Conservation (phyloP, 2,888 invertebrate genomes). For the Ischnura elegans region DNA sequence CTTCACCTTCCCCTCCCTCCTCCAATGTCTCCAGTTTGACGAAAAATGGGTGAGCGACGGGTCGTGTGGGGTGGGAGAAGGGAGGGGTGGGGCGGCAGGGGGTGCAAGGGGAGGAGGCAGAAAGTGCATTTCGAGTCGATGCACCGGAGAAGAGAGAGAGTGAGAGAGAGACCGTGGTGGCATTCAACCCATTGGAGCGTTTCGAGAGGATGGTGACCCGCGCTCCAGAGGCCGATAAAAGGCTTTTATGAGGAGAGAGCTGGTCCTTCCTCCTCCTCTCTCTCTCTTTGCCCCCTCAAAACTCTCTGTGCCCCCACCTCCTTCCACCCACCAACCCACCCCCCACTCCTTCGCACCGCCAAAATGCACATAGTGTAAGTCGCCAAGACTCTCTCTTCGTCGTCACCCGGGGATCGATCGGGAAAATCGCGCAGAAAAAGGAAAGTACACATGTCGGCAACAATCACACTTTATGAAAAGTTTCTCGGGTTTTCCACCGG, state of each 20-base stretch:
- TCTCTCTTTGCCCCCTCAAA: not conserved
- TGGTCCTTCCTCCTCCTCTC: not conserved
- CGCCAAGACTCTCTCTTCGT: too few relatives aligned
- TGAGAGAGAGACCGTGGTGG: not conserved
- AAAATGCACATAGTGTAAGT: too few relatives aligned
- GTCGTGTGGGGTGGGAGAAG: not conserved
- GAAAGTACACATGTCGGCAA: too few relatives aligned
- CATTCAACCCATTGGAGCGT: conserved; percentile 60
- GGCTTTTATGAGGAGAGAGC: conserved; percentile 38
- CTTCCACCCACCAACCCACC: not conserved
- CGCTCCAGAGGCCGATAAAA: conserved; percentile 28
- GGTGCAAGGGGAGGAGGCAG: not conserved
- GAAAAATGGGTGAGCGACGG: not conserved
- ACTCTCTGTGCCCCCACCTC: not conserved
- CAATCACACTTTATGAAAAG: too few relatives aligned
- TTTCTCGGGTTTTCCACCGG: too few relatives aligned
- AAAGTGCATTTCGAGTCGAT: conserved; percentile 55
- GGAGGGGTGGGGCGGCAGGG: not conserved
- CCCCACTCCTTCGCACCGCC: not conserved
- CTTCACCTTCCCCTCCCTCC: not conserved
- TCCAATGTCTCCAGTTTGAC: not conserved
- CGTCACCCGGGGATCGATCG: too few relatives aligned
- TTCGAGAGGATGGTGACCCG: conserved; percentile 63
- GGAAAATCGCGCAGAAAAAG: too few relatives aligned
- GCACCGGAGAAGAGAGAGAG: not conserved